phyloP scores from a whole-genome alignment of 2,113 vertebrate genomes.

The Opisthocomus hoazin region DNA sequence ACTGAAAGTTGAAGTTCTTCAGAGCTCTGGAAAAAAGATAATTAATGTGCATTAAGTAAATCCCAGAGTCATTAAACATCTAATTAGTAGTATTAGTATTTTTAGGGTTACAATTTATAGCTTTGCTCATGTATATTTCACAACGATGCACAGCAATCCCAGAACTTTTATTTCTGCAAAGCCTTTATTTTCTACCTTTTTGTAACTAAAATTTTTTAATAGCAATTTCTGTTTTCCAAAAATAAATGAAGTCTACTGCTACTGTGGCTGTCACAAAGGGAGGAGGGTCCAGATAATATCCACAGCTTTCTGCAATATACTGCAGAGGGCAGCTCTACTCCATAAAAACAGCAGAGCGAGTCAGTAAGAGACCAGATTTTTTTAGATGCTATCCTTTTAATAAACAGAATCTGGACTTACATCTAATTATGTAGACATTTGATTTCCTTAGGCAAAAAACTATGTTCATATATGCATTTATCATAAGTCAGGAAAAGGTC shows the following conservation, averaged over 20 bases:
- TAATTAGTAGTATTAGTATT: background rate
- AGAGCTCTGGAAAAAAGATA: conserved; percentile 73
- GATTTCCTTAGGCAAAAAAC: background rate
- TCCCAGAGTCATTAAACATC: background rate
- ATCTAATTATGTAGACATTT: background rate
- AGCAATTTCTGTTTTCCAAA: background rate
- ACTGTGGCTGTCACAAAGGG: background rate
- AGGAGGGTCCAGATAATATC: background rate
- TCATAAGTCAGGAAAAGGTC: background rate
- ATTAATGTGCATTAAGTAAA: background rate
- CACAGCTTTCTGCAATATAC: background rate
- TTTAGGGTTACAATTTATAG: background rate
- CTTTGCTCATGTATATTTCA: background rate
- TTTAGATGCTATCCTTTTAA: background rate
- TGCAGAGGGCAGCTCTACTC: conserved; percentile 44
- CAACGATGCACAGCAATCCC: background rate
- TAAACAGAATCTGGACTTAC: background rate
- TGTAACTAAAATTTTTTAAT: background rate
- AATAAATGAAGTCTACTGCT: background rate
- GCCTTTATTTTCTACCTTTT: background rate
- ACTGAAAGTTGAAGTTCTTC: conserved; percentile 86
- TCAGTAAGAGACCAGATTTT: accelerated
- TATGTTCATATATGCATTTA: background rate
- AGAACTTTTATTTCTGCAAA: background rate
- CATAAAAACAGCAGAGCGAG: background rate